Percentiles rank a stretch among this genome's conserved stretches.
phyloP scores from a whole-genome alignment of 2,888 invertebrate genomes.

The Vannuccia rotundouncinata region DNA sequence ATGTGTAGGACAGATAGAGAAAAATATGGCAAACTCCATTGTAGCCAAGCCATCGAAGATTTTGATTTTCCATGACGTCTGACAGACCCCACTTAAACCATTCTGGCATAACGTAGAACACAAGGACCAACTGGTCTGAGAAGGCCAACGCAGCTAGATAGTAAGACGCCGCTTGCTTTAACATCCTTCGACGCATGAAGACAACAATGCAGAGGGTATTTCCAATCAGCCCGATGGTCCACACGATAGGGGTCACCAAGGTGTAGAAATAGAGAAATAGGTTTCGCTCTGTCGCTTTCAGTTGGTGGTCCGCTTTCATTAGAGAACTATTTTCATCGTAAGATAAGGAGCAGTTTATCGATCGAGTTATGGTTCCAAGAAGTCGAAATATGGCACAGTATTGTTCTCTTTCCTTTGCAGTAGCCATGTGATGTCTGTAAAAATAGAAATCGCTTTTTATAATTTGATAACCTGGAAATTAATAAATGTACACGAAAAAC shows the following conservation, averaged over 20 bases:
- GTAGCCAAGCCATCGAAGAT: not conserved
- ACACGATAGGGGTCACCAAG: not conserved
- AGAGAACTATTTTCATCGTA: too few species aligned
- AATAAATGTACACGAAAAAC: too few species aligned
- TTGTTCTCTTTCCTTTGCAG: too few species aligned
- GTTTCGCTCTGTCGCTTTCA: too few species aligned
- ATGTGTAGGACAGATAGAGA: constrained; percentile 36
- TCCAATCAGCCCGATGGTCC: constrained; percentile 30
- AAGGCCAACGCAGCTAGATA: constrained; percentile 36
- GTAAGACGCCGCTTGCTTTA: constrained; percentile 35
- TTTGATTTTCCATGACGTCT: not conserved
- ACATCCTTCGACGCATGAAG: constrained; percentile 30
- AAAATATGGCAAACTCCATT: constrained; percentile 35
- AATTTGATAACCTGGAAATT: too few species aligned
- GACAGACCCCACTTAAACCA: constrained; percentile 34
- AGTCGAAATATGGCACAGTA: too few species aligned
- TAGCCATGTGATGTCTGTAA: too few species aligned
- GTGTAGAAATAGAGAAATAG: constrained; percentile 16
- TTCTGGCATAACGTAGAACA: constrained; percentile 39
- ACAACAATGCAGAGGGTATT: constrained; percentile 35
- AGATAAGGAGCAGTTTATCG: too few species aligned
- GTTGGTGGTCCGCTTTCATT: too few species aligned
- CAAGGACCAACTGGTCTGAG: constrained; percentile 31
- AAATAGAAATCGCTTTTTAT: too few species aligned
- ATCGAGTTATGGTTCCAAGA: too few species aligned